Base-by-base conservation (phyloP, 2,797 vertebrate genomes). In the Acanthurus lineatus region DNA sequence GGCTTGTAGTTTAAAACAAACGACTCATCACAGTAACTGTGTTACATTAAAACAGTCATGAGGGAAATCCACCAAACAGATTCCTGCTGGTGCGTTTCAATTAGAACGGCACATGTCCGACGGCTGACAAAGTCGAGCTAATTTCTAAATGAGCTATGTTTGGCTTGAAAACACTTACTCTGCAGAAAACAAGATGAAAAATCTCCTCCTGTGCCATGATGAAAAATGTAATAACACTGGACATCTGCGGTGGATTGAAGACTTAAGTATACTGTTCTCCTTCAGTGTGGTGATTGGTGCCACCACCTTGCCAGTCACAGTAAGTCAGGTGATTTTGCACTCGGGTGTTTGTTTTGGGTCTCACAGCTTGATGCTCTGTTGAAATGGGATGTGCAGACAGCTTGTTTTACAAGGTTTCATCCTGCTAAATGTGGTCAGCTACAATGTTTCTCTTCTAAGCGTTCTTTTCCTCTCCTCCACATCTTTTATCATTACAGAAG, bases 171-270 rank as follows among this genome's bases (percentile, higher is more conserved):
- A 91, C 92, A 95, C 95, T 96, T 95, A 96, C 92, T 72, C 90
- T 86, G 95, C 96, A 97, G 93, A 96, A 96, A 94, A 93, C 89
- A 85, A 93, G 56, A 96, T 95, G 95, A 93, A 92, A 94, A 93
- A 94, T 91, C 84, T 92, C 87, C 92, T 89, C 69, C 90, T 82
- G 88, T 96, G 96, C 94, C 94, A 95, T 86, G 88, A 95, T 97
- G 96, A 97, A 96, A 97, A 97, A 98, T 96, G 84, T 90, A 91
- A 92, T 91, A 92, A 94, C 92, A 90, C 95, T 95, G 94, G 94
- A 96, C 96, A 98, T 97, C 96, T 98, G 97, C 92, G 97, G 86
- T 67, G 82, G 77, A 92, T 90, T 93, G 92, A 89, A 91, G 77
- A 89, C 49, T 84, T 52, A 92, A 94, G 86, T 91, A 72, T 87